Conservation (phyloP, 2,888 invertebrate species). For the Troides oblongomaculatus region DNA sequence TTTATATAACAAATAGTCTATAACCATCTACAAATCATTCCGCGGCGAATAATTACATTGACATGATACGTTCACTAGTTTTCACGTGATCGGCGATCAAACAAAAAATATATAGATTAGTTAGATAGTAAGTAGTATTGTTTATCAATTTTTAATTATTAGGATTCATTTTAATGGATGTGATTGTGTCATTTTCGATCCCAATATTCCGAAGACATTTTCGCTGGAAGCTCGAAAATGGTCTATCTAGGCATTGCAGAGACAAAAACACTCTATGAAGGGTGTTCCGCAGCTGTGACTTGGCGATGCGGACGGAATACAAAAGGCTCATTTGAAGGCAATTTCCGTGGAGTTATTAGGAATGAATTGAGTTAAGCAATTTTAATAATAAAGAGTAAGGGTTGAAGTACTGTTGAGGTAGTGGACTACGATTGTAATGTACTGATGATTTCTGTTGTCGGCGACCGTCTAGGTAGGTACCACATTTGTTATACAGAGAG, state of each 20-base stretch:
- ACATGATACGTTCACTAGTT: too few relatives aligned
- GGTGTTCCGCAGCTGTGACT: slow-evolving; percentile 2
- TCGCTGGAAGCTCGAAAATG: neutral
- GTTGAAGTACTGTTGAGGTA: too few relatives aligned
- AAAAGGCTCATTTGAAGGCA: neutral
- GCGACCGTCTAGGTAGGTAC: too few relatives aligned
- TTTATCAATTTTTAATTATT: neutral
- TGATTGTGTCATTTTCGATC: neutral
- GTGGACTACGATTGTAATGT: too few relatives aligned
- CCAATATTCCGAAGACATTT: neutral
- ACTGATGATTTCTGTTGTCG: too few relatives aligned
- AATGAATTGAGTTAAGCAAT: neutral
- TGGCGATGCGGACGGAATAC: neutral
- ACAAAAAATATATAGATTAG: neutral
- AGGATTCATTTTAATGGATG: neutral
- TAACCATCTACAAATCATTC: too few relatives aligned
- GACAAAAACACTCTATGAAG: neutral
- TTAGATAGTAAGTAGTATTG: neutral
- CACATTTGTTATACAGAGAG: too few relatives aligned
- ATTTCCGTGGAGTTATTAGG: neutral
- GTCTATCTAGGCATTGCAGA: too few relatives aligned
- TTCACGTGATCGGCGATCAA: neutral
- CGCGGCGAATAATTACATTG: too few relatives aligned
- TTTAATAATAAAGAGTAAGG: neutral
- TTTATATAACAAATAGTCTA: too few relatives aligned